Base-by-base conservation (phyloP, 2,888 invertebrate species). In the Trisateles emortualis region DNA sequence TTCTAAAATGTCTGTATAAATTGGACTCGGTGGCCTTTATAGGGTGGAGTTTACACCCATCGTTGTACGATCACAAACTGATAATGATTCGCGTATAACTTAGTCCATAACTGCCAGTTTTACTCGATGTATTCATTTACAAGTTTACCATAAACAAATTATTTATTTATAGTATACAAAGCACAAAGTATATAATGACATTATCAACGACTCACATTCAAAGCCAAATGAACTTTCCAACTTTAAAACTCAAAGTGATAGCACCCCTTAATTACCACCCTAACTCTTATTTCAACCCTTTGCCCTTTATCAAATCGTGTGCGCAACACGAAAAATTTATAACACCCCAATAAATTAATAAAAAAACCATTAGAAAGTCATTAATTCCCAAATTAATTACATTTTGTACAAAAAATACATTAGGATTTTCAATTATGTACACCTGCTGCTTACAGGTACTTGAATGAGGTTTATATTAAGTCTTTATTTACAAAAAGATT, bases 301-400 rank as follows among this genome's bases (percentile, higher is more conserved):
- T 36, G 47, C 42, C 47, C 46, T 47, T 43, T 17, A 47, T 44
- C 53, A 63, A 56, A 52, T 59, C 60, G 51, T 64, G 49, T 52
- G 63, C 57, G 24, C 54, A 55, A 60, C 54, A 61, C 52, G 60
- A 63, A 70, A 55, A 64, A 71, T 64, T 56, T 68, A 59, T 46
- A 35, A 59, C 68, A 46, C 65, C 54, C 52, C 51, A 54, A 72
- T 64, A 67, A 70, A 74, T 76, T 74, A 71, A 76, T 68, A 72
- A 71, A 67, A 61, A 54, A 64, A 48, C 72, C 76, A 81, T 83
- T 81, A 81, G 81, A 79, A 83, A 72, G 50, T 71, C 79, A 79
- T 84, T 79, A 83, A 71, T 68, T 60, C 68, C 49, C 55, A 68
- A 79, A 84, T 83, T 84, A 81, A 85, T 83, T 82, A 77, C 70